These are phyloP conservation scores for Sebastes ruberrimus DNA, from an alignment of 2,797 vertebrate species.

Conservation along the genomic window DNA sequence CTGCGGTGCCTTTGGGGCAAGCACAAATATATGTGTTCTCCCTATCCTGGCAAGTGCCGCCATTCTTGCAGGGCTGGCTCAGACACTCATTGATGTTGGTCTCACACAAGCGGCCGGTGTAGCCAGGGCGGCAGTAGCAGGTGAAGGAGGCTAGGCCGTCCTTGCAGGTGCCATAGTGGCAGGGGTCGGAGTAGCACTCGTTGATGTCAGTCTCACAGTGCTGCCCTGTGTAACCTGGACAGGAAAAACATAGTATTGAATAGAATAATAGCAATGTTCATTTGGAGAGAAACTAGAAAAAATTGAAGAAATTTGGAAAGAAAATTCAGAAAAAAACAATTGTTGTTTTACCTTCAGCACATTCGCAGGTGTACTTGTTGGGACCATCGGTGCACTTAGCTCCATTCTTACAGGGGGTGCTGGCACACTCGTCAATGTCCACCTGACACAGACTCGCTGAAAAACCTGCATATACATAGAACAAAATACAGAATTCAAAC, in stretches of 20 bases:
- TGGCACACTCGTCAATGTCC: slow-evolving; percentile 96
- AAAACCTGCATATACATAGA: slow-evolving; percentile 84
- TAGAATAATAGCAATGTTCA: neutral
- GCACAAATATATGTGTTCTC: slow-evolving; percentile 90
- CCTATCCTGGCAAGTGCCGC: slow-evolving; percentile 93
- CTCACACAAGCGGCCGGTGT: slow-evolving; percentile 93
- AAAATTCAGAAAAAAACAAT: neutral
- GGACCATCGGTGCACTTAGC: slow-evolving; percentile 96
- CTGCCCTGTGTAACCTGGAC: slow-evolving; percentile 89
- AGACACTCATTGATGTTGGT: slow-evolving; percentile 96
- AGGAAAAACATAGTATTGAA: neutral
- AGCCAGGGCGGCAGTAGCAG: slow-evolving; percentile 92
- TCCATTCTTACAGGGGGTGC: slow-evolving; percentile 95
- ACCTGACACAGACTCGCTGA: slow-evolving; percentile 92
- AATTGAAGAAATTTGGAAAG: neutral
- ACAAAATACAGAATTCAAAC: neutral
- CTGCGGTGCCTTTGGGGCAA: slow-evolving; percentile 93
- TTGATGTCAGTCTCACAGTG: slow-evolving; percentile 94
- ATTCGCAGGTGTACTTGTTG: slow-evolving; percentile 94
- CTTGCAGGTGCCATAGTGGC: slow-evolving; percentile 94
- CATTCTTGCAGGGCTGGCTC: slow-evolving; percentile 94
- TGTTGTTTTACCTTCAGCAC: slow-evolving; percentile 88
- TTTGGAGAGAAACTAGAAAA: neutral
- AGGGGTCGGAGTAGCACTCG: slow-evolving; percentile 94
- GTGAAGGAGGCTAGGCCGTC: slow-evolving; percentile 92